These are phyloP conservation scores for Cactoblastis cactorum DNA, from an alignment of 2,888 invertebrate species.

Conservation along the genomic window DNA sequence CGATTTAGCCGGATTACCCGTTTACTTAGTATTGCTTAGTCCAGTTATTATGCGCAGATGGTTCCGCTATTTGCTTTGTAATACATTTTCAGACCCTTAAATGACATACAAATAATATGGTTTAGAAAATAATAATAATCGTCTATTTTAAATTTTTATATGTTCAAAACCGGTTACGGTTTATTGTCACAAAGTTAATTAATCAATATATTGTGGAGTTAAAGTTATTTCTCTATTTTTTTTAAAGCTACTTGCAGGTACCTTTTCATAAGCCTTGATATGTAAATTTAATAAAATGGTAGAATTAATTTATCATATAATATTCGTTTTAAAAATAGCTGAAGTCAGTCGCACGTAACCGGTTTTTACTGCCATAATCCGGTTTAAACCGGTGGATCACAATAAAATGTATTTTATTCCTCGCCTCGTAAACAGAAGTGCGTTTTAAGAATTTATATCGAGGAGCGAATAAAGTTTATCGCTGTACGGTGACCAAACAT, in stretches of 20 bases:
- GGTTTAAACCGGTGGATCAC: not conserved
- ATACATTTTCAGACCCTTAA: not conserved
- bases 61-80: not conserved
- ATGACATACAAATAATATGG: too few species aligned
- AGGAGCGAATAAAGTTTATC: not conserved
- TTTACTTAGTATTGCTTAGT: not conserved
- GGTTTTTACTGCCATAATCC: not conserved
- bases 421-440: not conserved
- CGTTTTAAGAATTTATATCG: not conserved
- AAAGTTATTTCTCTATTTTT: too few species aligned
- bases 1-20: not conserved
- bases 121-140: too few species aligned
- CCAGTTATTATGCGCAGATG: not conserved
- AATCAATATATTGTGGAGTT: too few species aligned
- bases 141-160: too few species aligned
- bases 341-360: not conserved
- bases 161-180: too few species aligned
- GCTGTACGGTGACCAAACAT: not conserved
- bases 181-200: too few species aligned
- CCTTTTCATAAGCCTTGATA: too few species aligned
- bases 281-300: too few species aligned
- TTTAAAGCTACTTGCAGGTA: too few species aligned
- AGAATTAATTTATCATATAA: not conserved
- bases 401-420: not conserved
- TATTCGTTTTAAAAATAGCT: not conserved